These are phyloP conservation scores for Megaleporinus macrocephalus DNA, from an alignment of 2,113 vertebrate species.

Conservation along the genomic window DNA sequence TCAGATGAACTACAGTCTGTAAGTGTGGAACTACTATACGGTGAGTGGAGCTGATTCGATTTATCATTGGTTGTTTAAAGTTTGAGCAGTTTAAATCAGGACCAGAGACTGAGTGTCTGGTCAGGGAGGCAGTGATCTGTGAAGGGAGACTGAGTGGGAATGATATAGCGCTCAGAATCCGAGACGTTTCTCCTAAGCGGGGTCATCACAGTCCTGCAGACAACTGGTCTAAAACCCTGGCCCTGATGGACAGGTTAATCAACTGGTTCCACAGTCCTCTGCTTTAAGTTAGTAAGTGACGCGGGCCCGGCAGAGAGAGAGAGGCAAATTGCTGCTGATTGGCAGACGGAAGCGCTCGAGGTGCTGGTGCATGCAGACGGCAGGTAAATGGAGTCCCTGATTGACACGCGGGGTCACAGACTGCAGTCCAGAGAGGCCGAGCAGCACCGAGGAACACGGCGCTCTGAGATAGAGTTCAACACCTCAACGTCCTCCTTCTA, in stretches of 20 bases:
- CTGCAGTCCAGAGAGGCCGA: conserved; percentile 22
- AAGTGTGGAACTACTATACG: no score
- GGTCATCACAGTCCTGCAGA: background rate
- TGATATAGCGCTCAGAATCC: conserved; percentile 26
- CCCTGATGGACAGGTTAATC: conserved; percentile 58
- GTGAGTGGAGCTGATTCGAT: no score
- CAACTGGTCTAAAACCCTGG: background rate
- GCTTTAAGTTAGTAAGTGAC: conserved; percentile 19
- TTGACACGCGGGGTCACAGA: conserved; percentile 13
- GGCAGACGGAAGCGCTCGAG: conserved; percentile 29
- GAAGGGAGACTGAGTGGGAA: conserved; percentile 29
- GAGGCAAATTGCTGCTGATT: conserved; percentile 28
- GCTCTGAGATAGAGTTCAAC: conserved; percentile 2
- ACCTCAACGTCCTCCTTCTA: background rate
- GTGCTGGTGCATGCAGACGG: background rate
- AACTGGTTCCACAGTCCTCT: conserved; percentile 46
- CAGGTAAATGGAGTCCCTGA: conserved; percentile 48
- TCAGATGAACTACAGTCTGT: no score
- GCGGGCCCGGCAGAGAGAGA: background rate
- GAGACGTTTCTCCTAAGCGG: background rate
- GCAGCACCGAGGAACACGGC: conserved; percentile 18
- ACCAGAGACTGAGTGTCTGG: no score
- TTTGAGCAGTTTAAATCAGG: background rate
- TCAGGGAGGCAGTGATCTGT: no score
- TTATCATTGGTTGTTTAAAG: no score